Conservation (phyloP, 2,888 invertebrate species). For the Aphelenchoides bicaudatus region DNA sequence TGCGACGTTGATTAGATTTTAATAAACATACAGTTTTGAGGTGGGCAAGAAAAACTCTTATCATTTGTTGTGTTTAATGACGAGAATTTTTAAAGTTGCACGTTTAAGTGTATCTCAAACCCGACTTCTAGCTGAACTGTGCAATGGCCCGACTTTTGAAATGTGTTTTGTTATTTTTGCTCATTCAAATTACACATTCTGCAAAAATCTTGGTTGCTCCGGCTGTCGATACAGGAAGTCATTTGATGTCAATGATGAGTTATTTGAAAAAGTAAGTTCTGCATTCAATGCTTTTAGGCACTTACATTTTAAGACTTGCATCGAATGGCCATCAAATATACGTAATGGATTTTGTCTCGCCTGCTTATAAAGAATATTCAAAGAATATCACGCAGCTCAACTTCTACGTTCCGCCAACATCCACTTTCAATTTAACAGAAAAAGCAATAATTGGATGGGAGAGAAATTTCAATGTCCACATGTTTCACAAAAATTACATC, state of each 20-base stretch:
- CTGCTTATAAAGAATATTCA: neutral
- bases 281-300: neutral
- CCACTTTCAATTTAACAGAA: neutral
- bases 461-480: neutral
- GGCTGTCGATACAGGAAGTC: constrained; percentile 12
- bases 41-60: too few species aligned
- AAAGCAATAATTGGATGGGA: neutral
- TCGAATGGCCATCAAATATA: constrained; percentile 14
- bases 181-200: neutral
- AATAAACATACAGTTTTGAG: too few species aligned
- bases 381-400: neutral
- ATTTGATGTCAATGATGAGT: constrained; percentile 5
- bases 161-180: neutral
- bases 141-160: neutral
- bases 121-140: neutral
- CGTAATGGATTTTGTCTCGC: constrained; percentile 4
- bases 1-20: too few species aligned
- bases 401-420: neutral
- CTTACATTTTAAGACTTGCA: constrained; percentile 14
- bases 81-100: too few species aligned
- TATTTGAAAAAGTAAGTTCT: constrained; percentile 3
- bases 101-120: too few species aligned
- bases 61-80: too few species aligned
- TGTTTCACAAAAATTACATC: neutral
- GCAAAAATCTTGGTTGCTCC: constrained; percentile 10